Percentiles rank a stretch among this genome's conserved stretches.
Evolutionary conservation across 2,888 invertebrate species (phyloP).

Genomic region (Acronicta alni): DNA sequence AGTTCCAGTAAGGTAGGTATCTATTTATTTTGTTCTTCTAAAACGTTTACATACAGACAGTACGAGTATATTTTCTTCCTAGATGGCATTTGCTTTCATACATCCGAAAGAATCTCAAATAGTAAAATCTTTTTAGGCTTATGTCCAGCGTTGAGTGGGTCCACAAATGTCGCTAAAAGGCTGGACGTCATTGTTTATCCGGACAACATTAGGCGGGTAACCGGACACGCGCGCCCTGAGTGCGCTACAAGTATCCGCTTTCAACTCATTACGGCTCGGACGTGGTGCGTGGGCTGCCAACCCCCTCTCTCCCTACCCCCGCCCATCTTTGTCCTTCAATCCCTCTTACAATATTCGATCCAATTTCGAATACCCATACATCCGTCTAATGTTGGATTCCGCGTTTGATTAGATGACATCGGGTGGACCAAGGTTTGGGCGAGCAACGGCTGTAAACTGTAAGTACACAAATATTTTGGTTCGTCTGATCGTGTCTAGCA

Average conservation of each 20-base stretch:
- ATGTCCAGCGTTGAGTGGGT: slow-evolving; percentile 88
- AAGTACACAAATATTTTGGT: slow-evolving; percentile 33
- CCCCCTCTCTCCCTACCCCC: slow-evolving; percentile 64
- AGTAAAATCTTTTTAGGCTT: slow-evolving; percentile 89
- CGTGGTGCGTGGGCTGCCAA: slow-evolving; percentile 85
- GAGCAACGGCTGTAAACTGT: slow-evolving; percentile 11
- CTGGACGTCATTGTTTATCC: slow-evolving; percentile 90
- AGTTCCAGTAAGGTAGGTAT: too few relatives aligned
- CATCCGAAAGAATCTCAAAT: slow-evolving; percentile 80
- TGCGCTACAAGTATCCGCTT: slow-evolving; percentile 90
- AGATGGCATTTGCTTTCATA: slow-evolving; percentile 61
- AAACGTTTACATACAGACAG: slow-evolving; percentile 22
- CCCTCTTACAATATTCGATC: slow-evolving; percentile 87
- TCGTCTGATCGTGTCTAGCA: slow-evolving; percentile 13
- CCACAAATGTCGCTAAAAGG: slow-evolving; percentile 90
- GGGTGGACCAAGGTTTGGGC: slow-evolving; percentile 39
- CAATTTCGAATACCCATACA: slow-evolving; percentile 85
- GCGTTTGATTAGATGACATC: slow-evolving; percentile 77
- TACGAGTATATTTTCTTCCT: slow-evolving; percentile 50
- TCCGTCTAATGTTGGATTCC: slow-evolving; percentile 80
- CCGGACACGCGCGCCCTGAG: slow-evolving; percentile 89
- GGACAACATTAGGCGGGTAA: slow-evolving; percentile 89
- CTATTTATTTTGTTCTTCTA: not conserved
- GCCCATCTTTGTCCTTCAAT: slow-evolving; percentile 85
- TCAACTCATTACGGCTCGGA: slow-evolving; percentile 89